Conservation (phyloP, 2,797 vertebrate species). For the Gephyroberyx darwinii region DNA sequence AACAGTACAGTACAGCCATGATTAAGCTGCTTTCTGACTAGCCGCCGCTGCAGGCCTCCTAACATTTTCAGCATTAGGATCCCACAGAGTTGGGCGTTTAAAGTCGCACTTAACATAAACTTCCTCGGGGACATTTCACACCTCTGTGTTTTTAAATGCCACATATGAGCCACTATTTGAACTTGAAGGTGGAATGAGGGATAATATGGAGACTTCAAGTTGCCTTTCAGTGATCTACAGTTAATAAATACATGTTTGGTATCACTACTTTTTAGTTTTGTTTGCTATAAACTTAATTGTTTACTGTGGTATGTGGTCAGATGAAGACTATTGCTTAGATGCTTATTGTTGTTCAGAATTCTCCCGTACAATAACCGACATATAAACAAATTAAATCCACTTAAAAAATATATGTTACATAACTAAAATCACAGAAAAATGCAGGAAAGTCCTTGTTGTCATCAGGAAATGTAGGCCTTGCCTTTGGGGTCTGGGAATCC, state of each 20-base stretch:
- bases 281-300: too few relatives aligned
- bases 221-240: neutral
- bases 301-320: too few relatives aligned
- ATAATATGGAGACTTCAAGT: neutral
- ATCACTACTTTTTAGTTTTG: too few relatives aligned
- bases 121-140: conserved; percentile 7
- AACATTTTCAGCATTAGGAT: conserved; percentile 8
- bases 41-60: conserved; percentile 20
- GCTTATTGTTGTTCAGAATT: neutral
- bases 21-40: conserved; percentile 37
- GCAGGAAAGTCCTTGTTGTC: conserved; percentile 39
- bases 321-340: neutral
- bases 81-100: neutral
- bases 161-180: neutral
- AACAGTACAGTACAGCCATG: neutral
- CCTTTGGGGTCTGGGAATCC: conserved; percentile 16
- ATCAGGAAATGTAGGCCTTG: conserved; percentile 44
- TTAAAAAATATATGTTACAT: neutral
- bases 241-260: too few relatives aligned
- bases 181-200: neutral
- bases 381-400: neutral
- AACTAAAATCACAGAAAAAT: conserved; percentile 15
- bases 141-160: neutral
- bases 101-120: neutral
- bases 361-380: neutral